Conservation (phyloP, 1,140 invertebrate genomes). For the Latrodectus geometricus region DNA sequence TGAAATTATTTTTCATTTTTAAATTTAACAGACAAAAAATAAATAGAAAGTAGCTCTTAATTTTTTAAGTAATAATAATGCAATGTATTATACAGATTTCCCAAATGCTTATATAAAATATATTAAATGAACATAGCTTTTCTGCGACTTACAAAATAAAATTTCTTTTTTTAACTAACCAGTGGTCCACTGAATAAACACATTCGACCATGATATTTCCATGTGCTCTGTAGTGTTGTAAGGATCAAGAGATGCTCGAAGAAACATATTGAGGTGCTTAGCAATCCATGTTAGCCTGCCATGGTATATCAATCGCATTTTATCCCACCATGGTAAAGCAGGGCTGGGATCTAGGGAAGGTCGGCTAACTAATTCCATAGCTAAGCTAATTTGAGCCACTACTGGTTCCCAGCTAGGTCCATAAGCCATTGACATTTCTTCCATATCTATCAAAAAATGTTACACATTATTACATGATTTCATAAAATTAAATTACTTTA, state of each 20-base stretch:
- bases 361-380: slow-evolving; percentile 79
- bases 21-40: no score
- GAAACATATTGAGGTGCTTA: slow-evolving; percentile 84
- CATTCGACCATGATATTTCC: slow-evolving; percentile 93
- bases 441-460: slow-evolving; percentile 75
- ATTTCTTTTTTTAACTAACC: slow-evolving; percentile 71
- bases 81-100: no score
- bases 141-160: background rate
- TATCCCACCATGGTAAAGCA: slow-evolving; percentile 97
- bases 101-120: no score
- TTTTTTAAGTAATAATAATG: no score
- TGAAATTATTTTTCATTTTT: no score
- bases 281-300: slow-evolving; percentile 90
- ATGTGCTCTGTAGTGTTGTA: slow-evolving; percentile 99
- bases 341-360: slow-evolving; percentile 94
- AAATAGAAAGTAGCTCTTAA: no score
- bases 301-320: slow-evolving; percentile 91
- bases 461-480: background rate
- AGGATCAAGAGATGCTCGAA: slow-evolving; percentile 96
- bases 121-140: background rate
- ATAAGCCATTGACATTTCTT: slow-evolving; percentile 90
- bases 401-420: slow-evolving; percentile 99
- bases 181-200: slow-evolving; percentile 96
- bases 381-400: slow-evolving; percentile 80
- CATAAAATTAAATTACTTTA: background rate